Conservation (phyloP, 2,113 vertebrate species). For the Crotalus horridus region DNA sequence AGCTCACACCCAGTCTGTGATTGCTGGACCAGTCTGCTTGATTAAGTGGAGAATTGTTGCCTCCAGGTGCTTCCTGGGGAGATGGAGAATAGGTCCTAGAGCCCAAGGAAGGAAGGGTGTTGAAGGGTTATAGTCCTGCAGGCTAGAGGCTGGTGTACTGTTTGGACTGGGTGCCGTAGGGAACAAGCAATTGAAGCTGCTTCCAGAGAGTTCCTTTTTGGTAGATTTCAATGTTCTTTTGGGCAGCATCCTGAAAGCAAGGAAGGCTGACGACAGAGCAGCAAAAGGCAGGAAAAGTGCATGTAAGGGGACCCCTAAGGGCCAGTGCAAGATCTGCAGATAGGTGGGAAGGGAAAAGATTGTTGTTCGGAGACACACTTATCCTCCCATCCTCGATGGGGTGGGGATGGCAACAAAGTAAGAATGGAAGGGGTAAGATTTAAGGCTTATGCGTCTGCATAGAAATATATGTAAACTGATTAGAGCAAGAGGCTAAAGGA, state of each 20-base stretch:
- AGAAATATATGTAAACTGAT: constrained; percentile 62
- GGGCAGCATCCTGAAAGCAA: constrained; percentile 23
- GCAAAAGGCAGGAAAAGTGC: constrained; percentile 5
- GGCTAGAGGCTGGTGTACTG: neutral
- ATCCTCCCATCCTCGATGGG: neutral
- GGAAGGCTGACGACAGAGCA: constrained; percentile 24
- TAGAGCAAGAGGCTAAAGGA: constrained; percentile 28
- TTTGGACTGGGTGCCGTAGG: constrained; percentile 4
- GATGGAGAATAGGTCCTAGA: neutral
- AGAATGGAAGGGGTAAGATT: constrained; percentile 30
- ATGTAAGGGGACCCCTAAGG: constrained; percentile 1
- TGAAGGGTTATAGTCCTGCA: constrained; percentile 2
- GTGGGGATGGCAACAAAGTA: neutral
- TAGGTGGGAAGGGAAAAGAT: neutral
- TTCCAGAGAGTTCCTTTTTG: constrained; percentile 28
- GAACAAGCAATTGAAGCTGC: constrained; percentile 19
- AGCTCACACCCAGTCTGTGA: neutral
- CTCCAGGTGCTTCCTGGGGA: neutral
- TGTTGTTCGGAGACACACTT: neutral
- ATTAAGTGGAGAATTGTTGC: neutral
- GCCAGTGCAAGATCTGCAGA: constrained; percentile 18
- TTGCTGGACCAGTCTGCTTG: neutral
- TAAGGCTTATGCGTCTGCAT: constrained; percentile 73
- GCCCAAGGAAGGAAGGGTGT: neutral
- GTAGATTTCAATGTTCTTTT: constrained; percentile 24